A percentile compares a stretch with the other conserved stretches of the same genome.
Conservation (phyloP, 1,140 invertebrate genomes). For the Solen grandis region DNA sequence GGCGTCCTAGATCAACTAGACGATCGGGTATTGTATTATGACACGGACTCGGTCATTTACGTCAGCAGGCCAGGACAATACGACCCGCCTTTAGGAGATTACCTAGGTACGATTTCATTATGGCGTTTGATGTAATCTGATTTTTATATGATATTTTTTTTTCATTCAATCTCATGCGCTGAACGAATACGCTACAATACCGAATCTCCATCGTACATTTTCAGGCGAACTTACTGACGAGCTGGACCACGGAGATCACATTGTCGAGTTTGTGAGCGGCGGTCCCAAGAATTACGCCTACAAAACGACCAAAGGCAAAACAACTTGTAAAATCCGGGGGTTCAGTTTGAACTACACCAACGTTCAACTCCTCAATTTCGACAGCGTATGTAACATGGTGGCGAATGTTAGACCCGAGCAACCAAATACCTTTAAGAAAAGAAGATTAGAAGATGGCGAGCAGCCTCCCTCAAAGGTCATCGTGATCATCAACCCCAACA, state of each 20-base stretch:
- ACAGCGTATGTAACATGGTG: slow-evolving; percentile 4
- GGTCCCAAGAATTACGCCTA: slow-evolving; percentile 13
- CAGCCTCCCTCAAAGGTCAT: too few relatives aligned
- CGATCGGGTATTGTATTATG: slow-evolving; percentile 76
- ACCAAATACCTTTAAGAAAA: too few relatives aligned
- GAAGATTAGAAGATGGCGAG: too few relatives aligned
- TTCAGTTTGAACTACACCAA: slow-evolving; percentile 48
- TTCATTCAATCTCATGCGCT: too few relatives aligned
- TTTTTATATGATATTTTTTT: too few relatives aligned
- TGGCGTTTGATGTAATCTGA: too few relatives aligned
- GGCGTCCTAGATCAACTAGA: slow-evolving; percentile 73
- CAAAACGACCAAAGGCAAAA: neutral
- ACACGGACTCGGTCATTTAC: slow-evolving; percentile 79
- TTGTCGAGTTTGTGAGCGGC: slow-evolving; percentile 10
- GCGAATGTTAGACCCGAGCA: neutral
- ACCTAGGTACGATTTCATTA: too few relatives aligned
- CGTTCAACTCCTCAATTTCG: slow-evolving; percentile 46
- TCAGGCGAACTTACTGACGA: slow-evolving; percentile 17
- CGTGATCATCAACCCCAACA: slow-evolving; percentile 37
- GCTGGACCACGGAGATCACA: neutral
- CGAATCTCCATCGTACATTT: too few relatives aligned
- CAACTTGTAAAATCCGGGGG: neutral
- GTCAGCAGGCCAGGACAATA: slow-evolving; percentile 24
- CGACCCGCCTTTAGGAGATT: slow-evolving; percentile 20
- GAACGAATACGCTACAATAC: neutral